Percentiles rank a stretch among this genome's conserved stretches.
These are phyloP conservation scores for Manis javanica DNA, from an alignment of 2,797 vertebrate species.

Conservation along the genomic window DNA sequence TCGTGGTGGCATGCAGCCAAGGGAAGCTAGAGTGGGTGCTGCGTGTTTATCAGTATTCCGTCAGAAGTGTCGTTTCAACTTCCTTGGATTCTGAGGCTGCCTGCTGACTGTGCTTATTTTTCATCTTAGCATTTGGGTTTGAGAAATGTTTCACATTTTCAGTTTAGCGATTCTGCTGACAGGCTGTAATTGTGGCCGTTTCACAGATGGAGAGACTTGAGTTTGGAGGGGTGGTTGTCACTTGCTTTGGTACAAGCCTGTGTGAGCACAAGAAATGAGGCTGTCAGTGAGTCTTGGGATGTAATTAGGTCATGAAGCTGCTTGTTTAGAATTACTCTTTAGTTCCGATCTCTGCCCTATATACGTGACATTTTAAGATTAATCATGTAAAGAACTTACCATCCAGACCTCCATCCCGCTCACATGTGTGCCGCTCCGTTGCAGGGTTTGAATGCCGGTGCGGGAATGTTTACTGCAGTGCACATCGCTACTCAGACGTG, in stretches of 20 bases:
- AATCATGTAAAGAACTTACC: not conserved
- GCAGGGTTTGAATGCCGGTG: slow-evolving; percentile 94
- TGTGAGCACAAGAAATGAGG: not conserved
- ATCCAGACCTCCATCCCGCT: not conserved
- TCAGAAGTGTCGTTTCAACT: not conserved
- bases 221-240: not conserved
- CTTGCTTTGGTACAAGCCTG: not conserved
- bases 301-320: not conserved
- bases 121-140: not conserved
- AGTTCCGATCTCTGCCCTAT: not conserved
- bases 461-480: slow-evolving; percentile 92
- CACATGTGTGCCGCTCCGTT: slow-evolving; percentile 36
- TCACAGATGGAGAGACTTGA: not conserved
- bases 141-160: not conserved
- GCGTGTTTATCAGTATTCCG: not conserved
- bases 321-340: not conserved
- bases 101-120: not conserved
- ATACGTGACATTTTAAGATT: not conserved
- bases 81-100: not conserved
- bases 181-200: not conserved
- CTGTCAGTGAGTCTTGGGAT: not conserved
- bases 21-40: not conserved
- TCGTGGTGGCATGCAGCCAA: not conserved
- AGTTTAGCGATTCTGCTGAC: not conserved
- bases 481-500: slow-evolving; percentile 93